Evolutionary conservation across 1,140 invertebrate genomes (phyloP).

Genomic region (Alviniconcha marisindica): DNA sequence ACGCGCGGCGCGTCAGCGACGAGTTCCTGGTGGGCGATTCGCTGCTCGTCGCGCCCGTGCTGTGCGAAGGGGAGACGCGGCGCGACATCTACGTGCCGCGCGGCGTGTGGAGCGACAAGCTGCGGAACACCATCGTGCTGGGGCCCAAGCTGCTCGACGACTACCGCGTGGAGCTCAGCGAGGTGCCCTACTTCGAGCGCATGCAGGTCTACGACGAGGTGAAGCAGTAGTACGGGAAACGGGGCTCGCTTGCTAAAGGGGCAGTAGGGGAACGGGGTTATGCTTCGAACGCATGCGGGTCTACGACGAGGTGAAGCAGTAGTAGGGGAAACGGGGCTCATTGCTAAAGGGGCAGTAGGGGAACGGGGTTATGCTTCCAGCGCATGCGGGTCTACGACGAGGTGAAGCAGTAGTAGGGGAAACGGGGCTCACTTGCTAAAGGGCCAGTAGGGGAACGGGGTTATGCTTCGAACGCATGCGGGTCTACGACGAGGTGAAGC

Average conservation of each 20-base stretch:
- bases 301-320: too few species aligned
- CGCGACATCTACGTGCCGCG: slow-evolving; percentile 83
- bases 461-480: too few species aligned
- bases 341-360: background rate
- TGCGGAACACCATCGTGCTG: slow-evolving; percentile 39
- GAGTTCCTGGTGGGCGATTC: slow-evolving; percentile 90
- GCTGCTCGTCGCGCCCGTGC: slow-evolving; percentile 88
- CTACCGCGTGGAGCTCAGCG: slow-evolving; percentile 41
- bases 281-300: too few species aligned
- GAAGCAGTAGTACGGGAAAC: background rate
- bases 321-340: too few species aligned
- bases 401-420: too few species aligned
- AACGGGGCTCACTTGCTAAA: too few species aligned
- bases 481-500: too few species aligned
- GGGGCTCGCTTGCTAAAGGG: too few species aligned
- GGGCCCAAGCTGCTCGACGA: slow-evolving; percentile 49
- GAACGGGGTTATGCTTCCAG: background rate
- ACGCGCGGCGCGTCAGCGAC: slow-evolving; percentile 84
- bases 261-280: too few species aligned
- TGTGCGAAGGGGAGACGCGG: slow-evolving; percentile 81
- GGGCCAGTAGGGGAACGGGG: too few species aligned
- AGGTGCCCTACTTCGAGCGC: slow-evolving; percentile 50
- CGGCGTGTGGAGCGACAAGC: slow-evolving; percentile 59
- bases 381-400: background rate
- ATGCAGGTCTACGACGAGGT: slow-evolving; percentile 38